Percentiles rank a stretch among this genome's conserved stretches.
Evolutionary conservation across 2,797 vertebrate genomes (phyloP).

Genomic region (Pipistrellus pygmaeus): DNA sequence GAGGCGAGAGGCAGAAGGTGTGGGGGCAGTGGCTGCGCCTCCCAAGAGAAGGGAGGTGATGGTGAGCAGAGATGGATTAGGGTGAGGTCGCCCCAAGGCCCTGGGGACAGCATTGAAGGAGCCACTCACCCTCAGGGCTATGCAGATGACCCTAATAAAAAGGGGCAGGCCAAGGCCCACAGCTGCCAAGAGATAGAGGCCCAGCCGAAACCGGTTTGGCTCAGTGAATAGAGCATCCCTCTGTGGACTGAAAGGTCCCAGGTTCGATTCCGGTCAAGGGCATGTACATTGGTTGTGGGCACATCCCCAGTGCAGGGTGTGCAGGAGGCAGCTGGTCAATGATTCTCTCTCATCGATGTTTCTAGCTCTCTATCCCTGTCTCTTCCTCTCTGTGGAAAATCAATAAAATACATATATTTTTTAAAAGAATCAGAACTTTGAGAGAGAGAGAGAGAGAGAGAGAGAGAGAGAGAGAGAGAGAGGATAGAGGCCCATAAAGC

Average conservation of each 20-base stretch:
- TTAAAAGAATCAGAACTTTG: too few relatives aligned
- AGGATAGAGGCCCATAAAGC: not conserved
- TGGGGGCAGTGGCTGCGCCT: not conserved
- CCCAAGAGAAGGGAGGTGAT: not conserved
- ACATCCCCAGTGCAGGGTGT: too few relatives aligned
- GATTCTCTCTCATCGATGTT: too few relatives aligned
- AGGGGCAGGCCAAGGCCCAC: not conserved
- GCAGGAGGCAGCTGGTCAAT: too few relatives aligned
- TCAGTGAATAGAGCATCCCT: too few relatives aligned
- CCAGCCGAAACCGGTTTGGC: too few relatives aligned
- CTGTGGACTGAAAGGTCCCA: too few relatives aligned
- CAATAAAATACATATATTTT: too few relatives aligned
- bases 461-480: not conserved
- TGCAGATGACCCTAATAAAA: not conserved
- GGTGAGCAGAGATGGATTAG: not conserved
- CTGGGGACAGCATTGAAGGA: not conserved
- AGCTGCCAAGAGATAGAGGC: not conserved
- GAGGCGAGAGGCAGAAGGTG: not conserved
- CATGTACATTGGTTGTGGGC: too few relatives aligned
- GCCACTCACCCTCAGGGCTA: not conserved
- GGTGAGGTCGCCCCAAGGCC: not conserved
- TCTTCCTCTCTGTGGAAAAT: too few relatives aligned
- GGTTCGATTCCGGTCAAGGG: too few relatives aligned
- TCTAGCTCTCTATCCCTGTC: too few relatives aligned
- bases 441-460: not conserved